Conservation (phyloP, 2,797 vertebrate genomes). For the Darevskia nairensis region DNA sequence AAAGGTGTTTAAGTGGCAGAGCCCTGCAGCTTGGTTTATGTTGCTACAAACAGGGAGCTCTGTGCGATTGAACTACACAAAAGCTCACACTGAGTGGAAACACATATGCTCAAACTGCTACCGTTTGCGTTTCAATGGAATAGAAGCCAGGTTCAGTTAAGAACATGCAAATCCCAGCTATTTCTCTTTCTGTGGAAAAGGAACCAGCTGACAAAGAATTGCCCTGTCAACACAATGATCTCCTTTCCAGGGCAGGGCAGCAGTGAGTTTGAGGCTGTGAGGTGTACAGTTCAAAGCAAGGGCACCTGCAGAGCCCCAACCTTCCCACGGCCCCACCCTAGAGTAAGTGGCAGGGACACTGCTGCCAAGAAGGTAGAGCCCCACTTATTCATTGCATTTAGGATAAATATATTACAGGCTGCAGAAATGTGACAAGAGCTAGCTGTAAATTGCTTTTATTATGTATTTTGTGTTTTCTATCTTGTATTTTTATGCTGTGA, state of each 20-base stretch:
- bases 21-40: not conserved
- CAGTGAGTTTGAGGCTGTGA: too few species aligned
- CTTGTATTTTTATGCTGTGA: too few species aligned
- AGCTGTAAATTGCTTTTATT: not conserved
- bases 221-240: too few species aligned
- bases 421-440: not conserved
- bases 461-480: too few species aligned
- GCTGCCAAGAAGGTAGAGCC: too few species aligned
- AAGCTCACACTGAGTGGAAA: not conserved
- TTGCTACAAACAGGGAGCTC: conserved; percentile 35
- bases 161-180: not conserved
- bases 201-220: not conserved
- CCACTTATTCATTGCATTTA: not conserved
- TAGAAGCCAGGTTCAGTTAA: conserved; percentile 9
- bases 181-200: not conserved
- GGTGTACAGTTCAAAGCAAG: too few species aligned
- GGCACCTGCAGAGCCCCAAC: too few species aligned
- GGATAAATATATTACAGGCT: not conserved
- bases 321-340: too few species aligned
- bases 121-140: conserved; percentile 38
- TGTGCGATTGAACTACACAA: not conserved
- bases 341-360: too few species aligned
- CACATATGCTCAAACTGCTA: conserved; percentile 6
- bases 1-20: conserved; percentile 13
- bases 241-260: too few species aligned